Conservation (phyloP, 1,140 invertebrate genomes). For the Heliconius melpomene region DNA sequence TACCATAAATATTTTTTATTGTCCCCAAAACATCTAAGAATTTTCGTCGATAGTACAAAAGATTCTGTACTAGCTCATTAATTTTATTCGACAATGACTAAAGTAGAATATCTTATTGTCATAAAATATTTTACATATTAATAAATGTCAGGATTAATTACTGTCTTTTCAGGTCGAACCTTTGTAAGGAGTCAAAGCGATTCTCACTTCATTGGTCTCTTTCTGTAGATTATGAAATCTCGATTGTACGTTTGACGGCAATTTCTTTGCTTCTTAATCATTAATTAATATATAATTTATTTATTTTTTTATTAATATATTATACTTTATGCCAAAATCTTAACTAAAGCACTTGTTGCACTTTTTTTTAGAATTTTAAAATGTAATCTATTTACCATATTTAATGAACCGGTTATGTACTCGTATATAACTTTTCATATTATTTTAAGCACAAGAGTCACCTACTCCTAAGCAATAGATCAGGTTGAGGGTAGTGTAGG, state of each 20-base stretch:
- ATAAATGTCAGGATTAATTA: slow-evolving; percentile 16
- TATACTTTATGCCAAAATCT: too few species aligned
- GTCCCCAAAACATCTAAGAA: not conserved
- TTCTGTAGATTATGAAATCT: not conserved
- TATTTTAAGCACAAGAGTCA: too few species aligned
- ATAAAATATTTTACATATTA: slow-evolving; percentile 16
- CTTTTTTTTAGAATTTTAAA: too few species aligned
- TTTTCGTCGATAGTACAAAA: not conserved
- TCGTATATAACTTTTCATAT: too few species aligned
- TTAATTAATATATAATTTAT: too few species aligned
- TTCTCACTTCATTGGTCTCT: slow-evolving; percentile 10
- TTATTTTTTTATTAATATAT: too few species aligned
- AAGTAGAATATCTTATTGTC: not conserved
- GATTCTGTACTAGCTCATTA: not conserved
- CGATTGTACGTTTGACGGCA: not conserved
- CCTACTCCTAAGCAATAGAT: too few species aligned
- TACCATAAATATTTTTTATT: not conserved
- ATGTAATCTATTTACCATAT: too few species aligned
- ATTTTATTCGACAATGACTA: not conserved
- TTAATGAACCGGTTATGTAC: too few species aligned
- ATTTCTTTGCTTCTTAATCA: too few species aligned
- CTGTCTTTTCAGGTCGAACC: not conserved
- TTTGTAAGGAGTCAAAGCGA: slow-evolving; percentile 1
- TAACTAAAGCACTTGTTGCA: too few species aligned
- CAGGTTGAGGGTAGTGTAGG: too few species aligned